Conservation (phyloP, 1,140 invertebrate species). For the Tetranychus urticae region DNA sequence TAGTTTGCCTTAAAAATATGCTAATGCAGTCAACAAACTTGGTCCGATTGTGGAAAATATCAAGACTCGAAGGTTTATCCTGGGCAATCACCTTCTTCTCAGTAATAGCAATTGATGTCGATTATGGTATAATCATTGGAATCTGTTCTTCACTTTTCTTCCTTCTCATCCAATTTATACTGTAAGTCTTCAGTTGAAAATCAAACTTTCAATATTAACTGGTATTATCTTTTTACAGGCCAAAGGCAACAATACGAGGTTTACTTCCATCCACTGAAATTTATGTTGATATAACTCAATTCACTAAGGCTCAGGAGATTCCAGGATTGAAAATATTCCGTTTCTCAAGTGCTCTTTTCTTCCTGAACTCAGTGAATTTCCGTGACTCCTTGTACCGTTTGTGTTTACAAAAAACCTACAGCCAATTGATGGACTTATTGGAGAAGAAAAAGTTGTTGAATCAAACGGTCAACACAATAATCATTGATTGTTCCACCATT, state of each 20-base stretch:
- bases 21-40: slow-evolving; percentile 23
- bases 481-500: slow-evolving; percentile 13
- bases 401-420: neutral
- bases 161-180: slow-evolving; percentile 20
- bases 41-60: slow-evolving; percentile 20
- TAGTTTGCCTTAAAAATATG: slow-evolving; percentile 25
- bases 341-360: slow-evolving; percentile 23
- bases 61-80: slow-evolving; percentile 26
- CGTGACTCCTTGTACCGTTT: slow-evolving; percentile 23
- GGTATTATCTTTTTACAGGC: slow-evolving; percentile 16
- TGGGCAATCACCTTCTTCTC: slow-evolving; percentile 29
- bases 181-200: neutral
- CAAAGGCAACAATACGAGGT: slow-evolving; percentile 27
- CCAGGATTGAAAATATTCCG: slow-evolving; percentile 24
- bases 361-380: slow-evolving; percentile 25
- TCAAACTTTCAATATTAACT: neutral
- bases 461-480: slow-evolving; percentile 4
- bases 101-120: slow-evolving; percentile 28
- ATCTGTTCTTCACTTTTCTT: slow-evolving; percentile 26
- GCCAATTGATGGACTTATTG: neutral
- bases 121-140: slow-evolving; percentile 25
- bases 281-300: slow-evolving; percentile 43
- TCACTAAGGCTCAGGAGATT: slow-evolving; percentile 26
- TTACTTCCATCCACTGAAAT: slow-evolving; percentile 43
- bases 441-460: neutral